phyloP scores from a whole-genome alignment of 2,113 vertebrate species.

The Dicrurus megarhynchus region DNA sequence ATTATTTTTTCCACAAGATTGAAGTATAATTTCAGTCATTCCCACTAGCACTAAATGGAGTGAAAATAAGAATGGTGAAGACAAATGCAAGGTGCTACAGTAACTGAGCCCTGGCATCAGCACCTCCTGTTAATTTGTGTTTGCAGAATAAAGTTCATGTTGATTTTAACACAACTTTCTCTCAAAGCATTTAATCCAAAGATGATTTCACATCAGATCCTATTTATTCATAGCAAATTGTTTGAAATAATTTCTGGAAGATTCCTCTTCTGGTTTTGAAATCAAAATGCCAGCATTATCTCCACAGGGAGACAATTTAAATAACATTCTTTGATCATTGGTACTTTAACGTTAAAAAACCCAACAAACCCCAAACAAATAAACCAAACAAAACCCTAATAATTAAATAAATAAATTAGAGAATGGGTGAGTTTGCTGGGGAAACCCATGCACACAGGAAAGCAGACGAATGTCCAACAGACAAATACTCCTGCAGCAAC shows the following conservation, averaged over 20 bases:
- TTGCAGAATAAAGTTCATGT: conserved; percentile 20
- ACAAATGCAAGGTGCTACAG: neutral
- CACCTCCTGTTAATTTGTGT: neutral
- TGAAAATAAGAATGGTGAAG: conserved; percentile 6
- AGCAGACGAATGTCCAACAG: neutral
- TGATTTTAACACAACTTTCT: conserved; percentile 22
- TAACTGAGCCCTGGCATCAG: neutral
- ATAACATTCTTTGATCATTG: neutral
- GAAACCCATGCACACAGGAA: neutral
- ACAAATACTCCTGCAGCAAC: neutral
- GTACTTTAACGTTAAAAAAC: neutral
- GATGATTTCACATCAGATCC: neutral
- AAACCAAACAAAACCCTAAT: neutral
- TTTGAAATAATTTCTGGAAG: conserved; percentile 25
- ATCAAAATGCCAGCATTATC: conserved; percentile 3
- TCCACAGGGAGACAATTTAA: neutral
- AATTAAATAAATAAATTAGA: neutral
- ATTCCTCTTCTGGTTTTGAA: conserved; percentile 14
- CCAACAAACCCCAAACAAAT: neutral
- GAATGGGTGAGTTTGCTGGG: neutral
- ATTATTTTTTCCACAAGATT: neutral
- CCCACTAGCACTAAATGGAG: neutral
- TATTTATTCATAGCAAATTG: conserved; percentile 26
- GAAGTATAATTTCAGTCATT: conserved; percentile 20
- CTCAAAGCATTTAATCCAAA: conserved; percentile 13